Conservation (phyloP, 1,140 invertebrate genomes). For the Bombus pascuorum region DNA sequence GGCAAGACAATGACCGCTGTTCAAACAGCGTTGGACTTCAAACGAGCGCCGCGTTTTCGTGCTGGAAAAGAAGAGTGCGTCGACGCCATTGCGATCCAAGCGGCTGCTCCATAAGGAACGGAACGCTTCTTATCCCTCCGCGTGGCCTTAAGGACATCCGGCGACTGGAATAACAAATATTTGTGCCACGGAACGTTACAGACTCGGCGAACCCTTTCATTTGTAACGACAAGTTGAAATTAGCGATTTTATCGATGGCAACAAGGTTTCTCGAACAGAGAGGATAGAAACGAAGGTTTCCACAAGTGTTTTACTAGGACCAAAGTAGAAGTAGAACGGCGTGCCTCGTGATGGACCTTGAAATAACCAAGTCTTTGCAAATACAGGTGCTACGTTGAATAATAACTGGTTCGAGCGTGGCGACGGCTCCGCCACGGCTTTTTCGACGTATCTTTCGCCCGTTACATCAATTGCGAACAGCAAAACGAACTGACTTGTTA, state of each 20-base stretch:
- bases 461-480: slow-evolving; percentile 17
- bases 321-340: slow-evolving; percentile 30
- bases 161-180: slow-evolving; percentile 80
- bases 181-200: slow-evolving; percentile 73
- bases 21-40: slow-evolving; percentile 69
- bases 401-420: slow-evolving; percentile 30
- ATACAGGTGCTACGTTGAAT: slow-evolving; percentile 69
- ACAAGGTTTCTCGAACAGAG: background rate
- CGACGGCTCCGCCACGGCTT: background rate
- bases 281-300: background rate
- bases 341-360: slow-evolving; percentile 57
- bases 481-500: slow-evolving; percentile 1
- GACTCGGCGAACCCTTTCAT: slow-evolving; percentile 80
- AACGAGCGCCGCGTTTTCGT: slow-evolving; percentile 38
- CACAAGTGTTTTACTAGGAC: slow-evolving; percentile 72
- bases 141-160: slow-evolving; percentile 68
- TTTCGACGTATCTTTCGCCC: slow-evolving; percentile 9
- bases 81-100: slow-evolving; percentile 10
- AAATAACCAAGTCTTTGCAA: slow-evolving; percentile 70
- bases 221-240: slow-evolving; percentile 81
- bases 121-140: slow-evolving; percentile 7
- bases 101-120: background rate
- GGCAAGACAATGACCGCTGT: slow-evolving; percentile 70
- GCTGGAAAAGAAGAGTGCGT: background rate
- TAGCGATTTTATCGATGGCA: slow-evolving; percentile 53